Evolutionary conservation across 2,888 invertebrate species (phyloP).

Genomic region (Syrista parreyssii): DNA sequence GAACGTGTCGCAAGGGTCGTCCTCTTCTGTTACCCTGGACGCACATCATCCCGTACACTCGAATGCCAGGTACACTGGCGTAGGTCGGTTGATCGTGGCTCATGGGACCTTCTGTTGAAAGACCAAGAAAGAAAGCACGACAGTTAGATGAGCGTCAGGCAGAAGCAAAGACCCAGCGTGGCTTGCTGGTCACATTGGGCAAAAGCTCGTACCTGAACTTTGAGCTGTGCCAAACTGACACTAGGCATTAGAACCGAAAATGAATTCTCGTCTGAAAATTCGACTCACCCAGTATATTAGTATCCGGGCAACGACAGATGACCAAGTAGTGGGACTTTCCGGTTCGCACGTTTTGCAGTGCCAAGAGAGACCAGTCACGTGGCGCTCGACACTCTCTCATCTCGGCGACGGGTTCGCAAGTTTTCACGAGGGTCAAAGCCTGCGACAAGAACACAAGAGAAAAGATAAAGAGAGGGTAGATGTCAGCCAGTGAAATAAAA

Average conservation of each 20-base stretch:
- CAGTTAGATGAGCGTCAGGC: background rate
- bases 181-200: too few species aligned
- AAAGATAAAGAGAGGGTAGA: background rate
- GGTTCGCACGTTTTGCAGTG: conserved; percentile 90
- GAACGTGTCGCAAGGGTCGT: conserved; percentile 65
- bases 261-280: background rate
- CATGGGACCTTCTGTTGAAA: conserved; percentile 86
- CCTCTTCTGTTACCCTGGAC: conserved; percentile 69
- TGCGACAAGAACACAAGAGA: conserved; percentile 35
- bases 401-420: conserved; percentile 91
- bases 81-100: conserved; percentile 94
- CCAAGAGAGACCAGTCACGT: conserved; percentile 91
- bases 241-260: background rate
- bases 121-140: background rate
- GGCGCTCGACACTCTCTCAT: conserved; percentile 90
- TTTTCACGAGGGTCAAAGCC: conserved; percentile 91
- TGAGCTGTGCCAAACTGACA: background rate
- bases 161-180: too few species aligned
- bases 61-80: conserved; percentile 91
- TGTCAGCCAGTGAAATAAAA: too few species aligned
- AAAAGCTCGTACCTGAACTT: background rate
- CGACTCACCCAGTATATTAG: conserved; percentile 81
- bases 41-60: conserved; percentile 96
- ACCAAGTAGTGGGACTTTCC: conserved; percentile 95
- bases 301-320: conserved; percentile 89